Base-by-base conservation (phyloP, 2,888 invertebrate species). In the Heteromyza rotundicornis region DNA sequence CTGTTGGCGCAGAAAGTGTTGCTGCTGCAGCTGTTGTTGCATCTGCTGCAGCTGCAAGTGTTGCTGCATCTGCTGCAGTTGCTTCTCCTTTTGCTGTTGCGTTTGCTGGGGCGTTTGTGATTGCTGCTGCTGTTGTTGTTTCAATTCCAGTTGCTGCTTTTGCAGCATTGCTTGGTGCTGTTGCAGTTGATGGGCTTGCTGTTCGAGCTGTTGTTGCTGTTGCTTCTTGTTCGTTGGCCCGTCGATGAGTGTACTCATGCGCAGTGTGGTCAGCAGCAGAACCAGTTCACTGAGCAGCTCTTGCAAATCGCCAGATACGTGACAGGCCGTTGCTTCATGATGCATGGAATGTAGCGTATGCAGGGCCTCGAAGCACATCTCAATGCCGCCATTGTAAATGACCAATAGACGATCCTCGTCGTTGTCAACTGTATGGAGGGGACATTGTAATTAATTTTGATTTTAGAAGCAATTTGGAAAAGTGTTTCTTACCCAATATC, bases 321-420 rank as follows among this genome's bases (percentile, higher is more conserved):
- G 92, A 76, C 92, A 94, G 0, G 94, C 94, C 8, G 95, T 94
- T 60, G 95, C 95, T 83, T 96, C 96, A 74, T 95, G 94, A 80
- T 95, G 92, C 90, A 96, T 95, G 70, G 94, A 91, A 85, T 96
- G 95, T 64, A 96, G 85, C 67, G 95, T 94, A 84, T 92, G 92
- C 75, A 96, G 88, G 23, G 95, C 94, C 89, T 95, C 86, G 49
- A 86, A 86, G 57, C 85, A 84, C 84, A 85, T 84, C 64, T 84
- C 90, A 67, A 97, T 85, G 23, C 96, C 96, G 51, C 93, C 92
- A 75, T 95, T 94, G 76, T 92, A 94, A n/a, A 96, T 91, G 14
- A 95, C 92, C 77, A 92, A 91, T 27, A 95, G 84, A 68, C 94
- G 87, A 83, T 96, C 96, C 73, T 96, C 96, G 72, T 92, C 92